A percentile compares a stretch with the other conserved stretches of the same genome.
Conservation (phyloP, 1,140 invertebrate species). For the Ooceraea biroi region DNA sequence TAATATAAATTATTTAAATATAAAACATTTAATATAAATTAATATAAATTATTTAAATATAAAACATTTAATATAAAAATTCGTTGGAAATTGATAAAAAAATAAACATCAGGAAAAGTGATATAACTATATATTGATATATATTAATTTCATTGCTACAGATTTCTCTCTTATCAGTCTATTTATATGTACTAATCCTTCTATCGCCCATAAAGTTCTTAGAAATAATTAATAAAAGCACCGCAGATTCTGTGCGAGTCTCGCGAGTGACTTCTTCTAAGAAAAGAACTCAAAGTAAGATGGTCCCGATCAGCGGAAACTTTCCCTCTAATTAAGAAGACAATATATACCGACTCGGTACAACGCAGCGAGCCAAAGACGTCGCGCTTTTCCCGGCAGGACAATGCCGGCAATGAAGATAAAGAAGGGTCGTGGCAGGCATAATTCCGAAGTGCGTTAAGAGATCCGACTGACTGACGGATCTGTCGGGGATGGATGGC, state of each 20-base stretch:
- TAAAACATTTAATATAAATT: too few species aligned
- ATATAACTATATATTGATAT: neutral
- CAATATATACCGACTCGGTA: conserved; percentile 40
- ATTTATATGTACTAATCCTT: conserved; percentile 35
- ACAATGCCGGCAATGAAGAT: conserved; percentile 73
- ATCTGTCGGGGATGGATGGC: conserved; percentile 78
- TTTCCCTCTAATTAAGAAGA: conserved; percentile 62
- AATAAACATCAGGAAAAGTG: neutral
- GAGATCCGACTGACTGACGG: conserved; percentile 75
- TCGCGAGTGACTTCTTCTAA: conserved; percentile 30
- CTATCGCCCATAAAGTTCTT: conserved; percentile 19
- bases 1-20: too few species aligned
- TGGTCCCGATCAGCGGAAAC: conserved; percentile 50
- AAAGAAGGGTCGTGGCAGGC: conserved; percentile 74
- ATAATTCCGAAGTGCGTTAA: conserved; percentile 77
- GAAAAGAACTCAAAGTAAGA: conserved; percentile 57
- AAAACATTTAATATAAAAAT: neutral
- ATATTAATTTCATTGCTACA: conserved; percentile 16
- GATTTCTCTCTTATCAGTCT: conserved; percentile 1
- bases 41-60: too few species aligned
- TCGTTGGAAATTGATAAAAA: neutral
- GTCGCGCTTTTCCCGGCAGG: conserved; percentile 42
- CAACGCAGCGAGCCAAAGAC: conserved; percentile 49
- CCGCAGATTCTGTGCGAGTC: conserved; percentile 27
- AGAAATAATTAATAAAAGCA: conserved; percentile 59